Conservation (phyloP, 2,888 invertebrate species). For the Pandemis corylana region DNA sequence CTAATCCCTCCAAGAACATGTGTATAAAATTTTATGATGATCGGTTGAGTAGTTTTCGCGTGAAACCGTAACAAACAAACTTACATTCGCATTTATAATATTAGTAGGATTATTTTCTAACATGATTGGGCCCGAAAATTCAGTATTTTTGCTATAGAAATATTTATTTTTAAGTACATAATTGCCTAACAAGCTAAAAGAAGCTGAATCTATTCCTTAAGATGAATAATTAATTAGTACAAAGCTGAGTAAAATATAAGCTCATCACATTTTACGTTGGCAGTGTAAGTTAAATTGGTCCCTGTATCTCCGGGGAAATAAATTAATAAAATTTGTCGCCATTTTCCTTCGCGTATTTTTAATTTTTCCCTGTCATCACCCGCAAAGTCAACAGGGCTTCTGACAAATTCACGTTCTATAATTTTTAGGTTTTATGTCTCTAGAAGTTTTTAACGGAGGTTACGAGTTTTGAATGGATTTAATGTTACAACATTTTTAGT, state of each 20-base stretch:
- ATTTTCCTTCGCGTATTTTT: slow-evolving; percentile 1
- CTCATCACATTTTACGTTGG: slow-evolving; percentile 14
- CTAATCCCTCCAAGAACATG: no score
- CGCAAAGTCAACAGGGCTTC: not conserved
- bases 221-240: slow-evolving; percentile 12
- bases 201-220: not conserved
- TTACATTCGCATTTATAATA: no score
- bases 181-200: not conserved
- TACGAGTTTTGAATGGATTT: not conserved
- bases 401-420: not conserved
- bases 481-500: no score
- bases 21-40: no score
- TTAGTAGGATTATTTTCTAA: not conserved
- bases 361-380: slow-evolving; percentile 5
- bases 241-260: slow-evolving; percentile 14
- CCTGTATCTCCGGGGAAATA: slow-evolving; percentile 18
- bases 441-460: not conserved
- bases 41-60: no score
- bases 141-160: no score
- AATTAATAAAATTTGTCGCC: slow-evolving; percentile 20
- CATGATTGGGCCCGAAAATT: not conserved
- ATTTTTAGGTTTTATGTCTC: no score
- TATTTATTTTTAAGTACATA: not conserved
- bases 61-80: no score
- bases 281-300: slow-evolving; percentile 19